Conservation (phyloP, 1,140 invertebrate genomes). For the Scaptodrosophila lebanonensis region DNA sequence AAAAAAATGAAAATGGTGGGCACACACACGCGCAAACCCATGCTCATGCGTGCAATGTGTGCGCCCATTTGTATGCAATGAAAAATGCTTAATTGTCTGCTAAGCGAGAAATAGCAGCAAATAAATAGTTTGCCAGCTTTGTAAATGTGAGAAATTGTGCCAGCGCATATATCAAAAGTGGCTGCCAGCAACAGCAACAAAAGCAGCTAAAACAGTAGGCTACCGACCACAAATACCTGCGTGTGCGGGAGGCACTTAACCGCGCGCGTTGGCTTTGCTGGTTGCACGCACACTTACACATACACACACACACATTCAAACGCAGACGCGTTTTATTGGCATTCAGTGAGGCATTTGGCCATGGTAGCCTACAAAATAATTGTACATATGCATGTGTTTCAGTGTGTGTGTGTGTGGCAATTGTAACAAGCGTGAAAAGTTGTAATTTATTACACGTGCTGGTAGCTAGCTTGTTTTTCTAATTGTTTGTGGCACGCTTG, state of each 20-base stretch:
- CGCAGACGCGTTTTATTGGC: constrained; percentile 7
- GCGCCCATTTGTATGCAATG: constrained; percentile 64
- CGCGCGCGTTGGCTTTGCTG: too few species aligned
- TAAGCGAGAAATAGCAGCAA: constrained; percentile 59
- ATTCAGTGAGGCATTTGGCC: neutral
- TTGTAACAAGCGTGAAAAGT: constrained; percentile 61
- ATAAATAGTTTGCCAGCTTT: constrained; percentile 53
- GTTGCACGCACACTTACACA: constrained; percentile 7
- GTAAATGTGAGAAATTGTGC: constrained; percentile 34
- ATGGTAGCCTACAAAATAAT: constrained; percentile 55
- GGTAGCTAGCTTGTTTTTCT: constrained; percentile 23
- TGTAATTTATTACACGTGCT: constrained; percentile 59
- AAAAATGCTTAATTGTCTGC: constrained; percentile 74
- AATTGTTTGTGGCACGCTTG: constrained; percentile 36
- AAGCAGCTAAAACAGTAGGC: too few species aligned
- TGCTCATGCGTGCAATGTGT: neutral
- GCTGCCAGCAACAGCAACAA: constrained; percentile 27
- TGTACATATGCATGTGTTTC: constrained; percentile 3
- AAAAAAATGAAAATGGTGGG: too few species aligned
- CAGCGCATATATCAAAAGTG: constrained; percentile 38
- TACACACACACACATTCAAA: constrained; percentile 5
- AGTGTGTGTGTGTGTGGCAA: neutral
- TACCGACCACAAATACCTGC: too few species aligned
- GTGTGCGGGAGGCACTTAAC: constrained; percentile 38
- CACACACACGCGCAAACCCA: neutral